Base-by-base conservation (phyloP, 2,888 invertebrate species). In the Mellilla xanthometata region DNA sequence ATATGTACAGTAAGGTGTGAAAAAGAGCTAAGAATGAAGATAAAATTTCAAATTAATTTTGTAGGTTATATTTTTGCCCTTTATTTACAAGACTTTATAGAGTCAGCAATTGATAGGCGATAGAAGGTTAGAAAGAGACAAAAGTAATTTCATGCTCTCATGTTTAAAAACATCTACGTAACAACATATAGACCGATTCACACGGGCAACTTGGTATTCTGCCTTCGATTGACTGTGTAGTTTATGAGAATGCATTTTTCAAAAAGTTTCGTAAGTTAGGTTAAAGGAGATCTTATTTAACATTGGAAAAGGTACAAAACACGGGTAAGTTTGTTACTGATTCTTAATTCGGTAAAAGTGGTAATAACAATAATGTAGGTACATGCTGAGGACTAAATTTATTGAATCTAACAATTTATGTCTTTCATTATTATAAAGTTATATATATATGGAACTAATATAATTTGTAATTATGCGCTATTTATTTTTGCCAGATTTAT, bases 121-220 rank as follows among this genome's bases (percentile, higher is more conserved):
- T 31, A 64, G 54, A 59, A 46, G 54, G 52, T 48, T 53, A 56
- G 56, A 58, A 54, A 61, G 58, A 61, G 42, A 66, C 58, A 68
- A 58, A 66, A 68, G 83, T 82, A 86, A 87, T 86, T 86, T 83
- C 87, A 86, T 86, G 86, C 87, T 87, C 86, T 60, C 67, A 61
- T 58, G 49, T 51, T 56, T 60, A 39, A 51, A 56, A 72, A 76
- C 70, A 79, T 76, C 86, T 87, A 87, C 83, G 49, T 62, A 62
- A 64, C 41, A 65, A 71, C 60, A 72, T 72, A 68, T 54, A 72
- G 65, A 82, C 86, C 88, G 88, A 89, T 89, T 88, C 88, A 89
- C 88, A 89, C 88, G 65, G 86, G 83, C 87, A 78, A 82, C 72
- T 49, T 70, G 65, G 71, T 65, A 61, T 57, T 60, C 65, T 71